Evolutionary conservation across 2,888 invertebrate genomes (phyloP).

Genomic region (Scelioninae gen. 1): DNA sequence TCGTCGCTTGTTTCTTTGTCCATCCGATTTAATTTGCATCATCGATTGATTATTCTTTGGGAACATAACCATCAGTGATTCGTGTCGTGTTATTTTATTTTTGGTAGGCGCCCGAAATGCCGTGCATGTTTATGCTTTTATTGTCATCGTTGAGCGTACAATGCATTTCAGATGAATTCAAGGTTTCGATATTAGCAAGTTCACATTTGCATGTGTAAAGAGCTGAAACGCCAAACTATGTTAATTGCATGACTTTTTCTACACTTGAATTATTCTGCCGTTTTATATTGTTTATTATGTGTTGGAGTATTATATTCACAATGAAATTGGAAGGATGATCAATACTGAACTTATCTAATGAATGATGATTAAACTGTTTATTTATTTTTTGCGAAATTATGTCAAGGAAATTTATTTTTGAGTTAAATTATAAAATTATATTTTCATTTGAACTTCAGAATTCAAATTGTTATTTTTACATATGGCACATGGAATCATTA

Average conservation of each 20-base stretch:
- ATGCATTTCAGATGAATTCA: conserved; percentile 61
- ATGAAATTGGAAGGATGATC: not conserved
- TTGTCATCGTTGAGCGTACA: conserved; percentile 60
- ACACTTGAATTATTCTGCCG: conserved; percentile 11
- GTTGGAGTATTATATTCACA: no score
- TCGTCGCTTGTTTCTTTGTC: conserved; percentile 49
- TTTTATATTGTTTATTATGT: conserved; percentile 4
- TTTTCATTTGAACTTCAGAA: no score
- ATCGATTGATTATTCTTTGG: conserved; percentile 63
- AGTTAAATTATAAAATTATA: no score
- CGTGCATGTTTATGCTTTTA: conserved; percentile 63
- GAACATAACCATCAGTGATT: conserved; percentile 58
- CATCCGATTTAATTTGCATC: conserved; percentile 57
- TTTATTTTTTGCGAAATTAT: not conserved
- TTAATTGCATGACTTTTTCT: conserved; percentile 34
- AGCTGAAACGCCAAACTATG: conserved; percentile 34
- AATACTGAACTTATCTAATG: not conserved
- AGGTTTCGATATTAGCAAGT: conserved; percentile 52
- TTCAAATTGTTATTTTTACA: no score
- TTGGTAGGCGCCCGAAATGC: conserved; percentile 46
- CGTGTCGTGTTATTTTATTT: conserved; percentile 49
- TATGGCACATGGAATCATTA: no score
- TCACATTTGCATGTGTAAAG: conserved; percentile 55
- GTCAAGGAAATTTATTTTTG: no score
- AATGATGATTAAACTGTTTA: not conserved